Base-by-base conservation (phyloP, 2,888 invertebrate species). In the Amblyjoppa fuscipennis region DNA sequence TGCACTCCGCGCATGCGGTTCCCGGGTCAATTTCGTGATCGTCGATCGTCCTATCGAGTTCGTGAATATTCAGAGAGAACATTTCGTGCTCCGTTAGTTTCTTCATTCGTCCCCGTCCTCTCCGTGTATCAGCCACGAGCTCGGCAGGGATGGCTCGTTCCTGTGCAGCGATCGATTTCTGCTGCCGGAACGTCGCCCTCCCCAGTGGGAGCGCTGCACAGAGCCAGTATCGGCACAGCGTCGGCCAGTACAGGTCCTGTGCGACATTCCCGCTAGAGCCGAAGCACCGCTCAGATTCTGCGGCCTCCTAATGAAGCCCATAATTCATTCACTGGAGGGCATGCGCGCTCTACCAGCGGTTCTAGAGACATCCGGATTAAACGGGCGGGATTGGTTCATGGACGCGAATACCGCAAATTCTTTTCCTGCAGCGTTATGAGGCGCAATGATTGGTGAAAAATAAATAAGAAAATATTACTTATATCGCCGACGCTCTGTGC, bases 1-100 rank as follows among this genome's bases (percentile, higher is more conserved):
- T 28, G 77, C 76, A 81, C 84, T 75, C 80, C 75, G 81, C 85
- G 76, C 70, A 71, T 51, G 20, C 74, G 53, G 69, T 84, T 83
- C 84, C 53, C 81, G 84, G 88, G 88, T 90, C 88, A 89, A 80
- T 86, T 86, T 89, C 87, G 84, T 86, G 89, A 89, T 90, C 87
- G 81, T 87, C 76, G 81, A 90, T 88, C 87, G 88, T 84, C 77
- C 80, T 87, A 87, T 73, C 38, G 11, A 38, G 25, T 20, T 79
- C 78, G 81, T 79, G 78, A 59, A 78, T 75, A 79, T 74, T 70
- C 38, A 49, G 78, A 69, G 45, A 34, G 38, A 81, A 25, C 31
- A 59, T 61, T 75, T 77, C 84, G 61, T 77, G 25, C 25, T 53
- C 53, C n/a, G 73, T 45, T 59, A n/a, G 71, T 64, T 73, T 64